Evolutionary conservation across 2,113 vertebrate species (phyloP).

Genomic region (Aramus guarauna): DNA sequence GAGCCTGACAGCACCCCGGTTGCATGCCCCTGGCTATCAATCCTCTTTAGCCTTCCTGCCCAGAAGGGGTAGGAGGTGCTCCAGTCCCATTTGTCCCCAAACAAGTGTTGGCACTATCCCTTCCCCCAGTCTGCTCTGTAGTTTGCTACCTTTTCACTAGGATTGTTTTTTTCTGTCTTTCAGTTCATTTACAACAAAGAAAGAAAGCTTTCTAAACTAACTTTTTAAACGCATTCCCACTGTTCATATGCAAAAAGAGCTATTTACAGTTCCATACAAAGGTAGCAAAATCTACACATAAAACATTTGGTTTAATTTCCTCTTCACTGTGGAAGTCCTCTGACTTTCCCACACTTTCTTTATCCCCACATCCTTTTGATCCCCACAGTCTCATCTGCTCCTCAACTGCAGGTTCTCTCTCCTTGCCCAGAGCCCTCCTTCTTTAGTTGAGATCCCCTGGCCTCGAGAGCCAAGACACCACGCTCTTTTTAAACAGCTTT

Average conservation of each 20-base stretch:
- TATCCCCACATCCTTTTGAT: not conserved
- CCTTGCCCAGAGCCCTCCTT: not conserved
- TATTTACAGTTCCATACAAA: not conserved
- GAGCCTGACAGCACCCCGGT: not conserved
- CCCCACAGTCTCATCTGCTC: not conserved
- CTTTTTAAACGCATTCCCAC: not conserved
- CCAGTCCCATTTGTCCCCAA: not conserved
- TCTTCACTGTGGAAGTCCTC: not conserved
- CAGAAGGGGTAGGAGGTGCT: not conserved
- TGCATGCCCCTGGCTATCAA: not conserved
- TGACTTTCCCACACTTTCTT: not conserved
- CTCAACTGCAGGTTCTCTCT: not conserved
- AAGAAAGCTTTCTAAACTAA: not conserved
- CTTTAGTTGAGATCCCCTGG: not conserved
- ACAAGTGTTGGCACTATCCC: not conserved
- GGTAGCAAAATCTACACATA: not conserved
- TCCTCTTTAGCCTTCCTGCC: not conserved
- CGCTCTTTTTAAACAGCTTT: not conserved
- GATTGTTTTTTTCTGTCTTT: not conserved
- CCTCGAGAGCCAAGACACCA: not conserved
- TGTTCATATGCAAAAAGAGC: slow-evolving; percentile 32
- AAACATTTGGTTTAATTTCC: not conserved
- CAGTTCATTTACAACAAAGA: not conserved
- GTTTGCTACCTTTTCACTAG: not conserved
- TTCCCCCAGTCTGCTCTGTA: not conserved